Evolutionary conservation across 2,797 vertebrate species (phyloP).

Genomic region (Odontamblyopus rebecca): DNA sequence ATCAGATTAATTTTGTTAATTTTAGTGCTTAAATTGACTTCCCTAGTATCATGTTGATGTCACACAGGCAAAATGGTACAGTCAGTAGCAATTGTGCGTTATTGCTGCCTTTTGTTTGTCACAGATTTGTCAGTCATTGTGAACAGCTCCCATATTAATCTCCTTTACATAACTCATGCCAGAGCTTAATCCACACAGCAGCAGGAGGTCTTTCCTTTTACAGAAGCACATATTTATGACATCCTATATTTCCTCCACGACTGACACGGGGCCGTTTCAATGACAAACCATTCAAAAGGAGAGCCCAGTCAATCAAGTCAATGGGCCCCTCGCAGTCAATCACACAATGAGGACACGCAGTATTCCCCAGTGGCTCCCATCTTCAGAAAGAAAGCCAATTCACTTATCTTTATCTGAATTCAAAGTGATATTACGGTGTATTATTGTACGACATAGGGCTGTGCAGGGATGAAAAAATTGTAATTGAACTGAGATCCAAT

Average conservation of each 20-base stretch:
- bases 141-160: conserved; percentile 51
- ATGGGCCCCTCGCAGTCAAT: background rate
- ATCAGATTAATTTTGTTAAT: too few species aligned
- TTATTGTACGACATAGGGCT: background rate
- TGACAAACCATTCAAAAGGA: conserved; percentile 6
- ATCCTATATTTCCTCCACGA: conserved; percentile 10
- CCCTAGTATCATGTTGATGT: too few species aligned
- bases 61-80: background rate
- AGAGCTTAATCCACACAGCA: conserved; percentile 50
- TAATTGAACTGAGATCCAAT: background rate
- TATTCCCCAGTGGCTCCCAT: background rate
- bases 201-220: conserved; percentile 19
- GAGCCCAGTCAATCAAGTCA: background rate
- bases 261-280: conserved; percentile 7
- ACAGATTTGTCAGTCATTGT: conserved; percentile 33
- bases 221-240: conserved; percentile 27
- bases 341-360: background rate
- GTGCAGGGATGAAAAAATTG: background rate
- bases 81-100: conserved; percentile 4
- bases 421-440: background rate
- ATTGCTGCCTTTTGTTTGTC: conserved; percentile 11
- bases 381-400: background rate
- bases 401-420: background rate
- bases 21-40: background rate
- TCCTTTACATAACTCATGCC: conserved; percentile 58